phyloP scores from a whole-genome alignment of 2,113 vertebrate genomes.

The Petroica traversi region DNA sequence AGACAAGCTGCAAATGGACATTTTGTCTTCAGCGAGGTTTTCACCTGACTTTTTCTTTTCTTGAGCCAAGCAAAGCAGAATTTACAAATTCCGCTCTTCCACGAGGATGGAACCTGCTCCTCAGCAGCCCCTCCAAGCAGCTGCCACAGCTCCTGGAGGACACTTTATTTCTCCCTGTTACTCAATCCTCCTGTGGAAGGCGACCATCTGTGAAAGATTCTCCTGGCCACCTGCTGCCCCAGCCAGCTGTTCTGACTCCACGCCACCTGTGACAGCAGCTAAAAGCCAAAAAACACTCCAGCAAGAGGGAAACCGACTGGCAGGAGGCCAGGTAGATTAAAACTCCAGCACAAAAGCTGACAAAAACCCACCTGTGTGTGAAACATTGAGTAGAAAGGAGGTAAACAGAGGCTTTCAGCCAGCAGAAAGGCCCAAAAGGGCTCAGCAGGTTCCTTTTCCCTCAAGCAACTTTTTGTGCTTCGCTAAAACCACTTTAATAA shows the following conservation, averaged over 20 bases:
- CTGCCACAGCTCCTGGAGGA: background rate
- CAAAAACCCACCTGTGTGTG: background rate
- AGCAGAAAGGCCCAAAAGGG: background rate
- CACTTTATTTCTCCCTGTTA: accelerated
- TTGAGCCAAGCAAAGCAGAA: background rate
- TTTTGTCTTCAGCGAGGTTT: background rate
- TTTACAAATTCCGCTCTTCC: background rate
- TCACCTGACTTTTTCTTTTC: background rate
- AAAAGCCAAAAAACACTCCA: background rate
- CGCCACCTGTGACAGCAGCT: background rate
- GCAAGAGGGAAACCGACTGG: background rate
- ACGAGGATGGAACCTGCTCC: background rate
- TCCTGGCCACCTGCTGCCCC: slow-evolving; percentile 11
- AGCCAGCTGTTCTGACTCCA: background rate
- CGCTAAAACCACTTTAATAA: background rate
- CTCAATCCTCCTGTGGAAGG: background rate
- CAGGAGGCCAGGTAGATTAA: background rate
- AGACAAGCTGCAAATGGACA: background rate
- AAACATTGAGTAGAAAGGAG: background rate
- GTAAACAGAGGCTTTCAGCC: background rate
- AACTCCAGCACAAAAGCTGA: background rate
- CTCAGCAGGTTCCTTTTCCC: background rate
- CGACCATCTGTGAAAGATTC: background rate
- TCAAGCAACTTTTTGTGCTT: background rate
- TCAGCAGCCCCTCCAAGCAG: background rate